Conservation (phyloP, 2,113 vertebrate species). For the Cheirogaleus medius region DNA sequence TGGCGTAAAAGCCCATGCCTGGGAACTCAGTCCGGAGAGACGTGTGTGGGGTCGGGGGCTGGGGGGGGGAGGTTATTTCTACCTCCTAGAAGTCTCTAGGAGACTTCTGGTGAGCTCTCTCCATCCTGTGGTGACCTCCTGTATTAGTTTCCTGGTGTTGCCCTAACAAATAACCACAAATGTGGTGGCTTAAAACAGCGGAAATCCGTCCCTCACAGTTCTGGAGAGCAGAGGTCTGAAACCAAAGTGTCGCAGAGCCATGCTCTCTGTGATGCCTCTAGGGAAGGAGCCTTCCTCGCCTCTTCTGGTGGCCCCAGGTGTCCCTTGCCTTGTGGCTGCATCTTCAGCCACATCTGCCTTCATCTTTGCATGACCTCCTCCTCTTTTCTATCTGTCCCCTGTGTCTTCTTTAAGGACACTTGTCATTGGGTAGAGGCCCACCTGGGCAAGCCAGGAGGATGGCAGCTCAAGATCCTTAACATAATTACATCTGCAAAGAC, state of each 20-base stretch:
- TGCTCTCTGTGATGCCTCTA: background rate
- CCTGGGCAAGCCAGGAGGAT: background rate
- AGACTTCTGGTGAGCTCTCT: background rate
- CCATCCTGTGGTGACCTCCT: background rate
- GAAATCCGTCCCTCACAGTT: background rate
- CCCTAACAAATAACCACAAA: background rate
- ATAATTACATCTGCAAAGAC: background rate
- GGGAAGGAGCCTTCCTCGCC: background rate
- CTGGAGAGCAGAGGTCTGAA: background rate
- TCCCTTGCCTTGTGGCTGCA: background rate
- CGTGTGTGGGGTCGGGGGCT: rapidly evolving
- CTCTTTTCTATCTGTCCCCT: background rate
- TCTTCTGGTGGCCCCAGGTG: background rate
- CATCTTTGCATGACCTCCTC: background rate
- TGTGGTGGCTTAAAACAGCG: background rate
- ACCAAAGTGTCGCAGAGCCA: background rate
- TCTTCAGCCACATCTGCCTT: background rate
- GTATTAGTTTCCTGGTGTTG: background rate
- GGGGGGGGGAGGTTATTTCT: background rate
- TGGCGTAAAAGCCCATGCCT: background rate
- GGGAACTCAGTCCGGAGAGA: background rate
- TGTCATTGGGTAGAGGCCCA: background rate
- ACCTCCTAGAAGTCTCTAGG: background rate
- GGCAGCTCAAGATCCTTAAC: background rate
- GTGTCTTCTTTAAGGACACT: background rate